Base-by-base conservation (phyloP, 37 sponge, comb jelly and placozoan species). In the Mnemiopsis leidyi region DNA sequence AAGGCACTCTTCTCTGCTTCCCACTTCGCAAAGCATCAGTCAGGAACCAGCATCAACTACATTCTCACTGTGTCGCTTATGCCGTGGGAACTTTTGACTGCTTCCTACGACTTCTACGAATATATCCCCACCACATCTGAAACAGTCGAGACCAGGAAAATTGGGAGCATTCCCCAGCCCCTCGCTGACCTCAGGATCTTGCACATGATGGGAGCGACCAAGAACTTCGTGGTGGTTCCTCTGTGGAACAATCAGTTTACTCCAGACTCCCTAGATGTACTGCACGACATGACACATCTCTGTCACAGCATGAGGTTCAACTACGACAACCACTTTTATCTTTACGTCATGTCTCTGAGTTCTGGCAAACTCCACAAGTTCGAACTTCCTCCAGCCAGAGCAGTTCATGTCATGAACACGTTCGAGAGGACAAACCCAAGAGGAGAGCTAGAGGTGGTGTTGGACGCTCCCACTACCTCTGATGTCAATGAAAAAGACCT, bases 401-500 rank as follows among this genome's bases (percentile, higher is more conserved):
- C 2, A 16, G 40, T 85, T 37, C 90, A 85, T 29, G 36, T 85
- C 90, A 85, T 85, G 90, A 85, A 85, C 90, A n/a, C 90, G 0
- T 85, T 85, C 30, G 90, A 85, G 90, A 85, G 90, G 61, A 23
- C 29, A 2, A 85, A 85, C 90, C 3, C 24, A 0, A 26, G 21
- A 1, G 90, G 90, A 85, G 30, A 85, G 48, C 21, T 39, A 28
- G 90, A 85, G 48, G 90, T 85, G 26, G 90, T 85, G 24, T 13
- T 85, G 90, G 90, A 85, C 48, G 40, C n/a, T 21, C 90, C 90
- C 39, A 85, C 48, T 33, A 40, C 90, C 0, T 5, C 39, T 39
- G 32, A 39, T 33, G 38, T 37, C 61, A 1, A 48, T 13, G 61
- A 20, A 32, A 28, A 3, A 33, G 61, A 40, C n/a, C 20, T 38